Percentiles rank a stretch among this genome's conserved stretches.
These are phyloP conservation scores for Nephrotoma guestfalica DNA, from an alignment of 2,888 invertebrate species.

Conservation along the genomic window DNA sequence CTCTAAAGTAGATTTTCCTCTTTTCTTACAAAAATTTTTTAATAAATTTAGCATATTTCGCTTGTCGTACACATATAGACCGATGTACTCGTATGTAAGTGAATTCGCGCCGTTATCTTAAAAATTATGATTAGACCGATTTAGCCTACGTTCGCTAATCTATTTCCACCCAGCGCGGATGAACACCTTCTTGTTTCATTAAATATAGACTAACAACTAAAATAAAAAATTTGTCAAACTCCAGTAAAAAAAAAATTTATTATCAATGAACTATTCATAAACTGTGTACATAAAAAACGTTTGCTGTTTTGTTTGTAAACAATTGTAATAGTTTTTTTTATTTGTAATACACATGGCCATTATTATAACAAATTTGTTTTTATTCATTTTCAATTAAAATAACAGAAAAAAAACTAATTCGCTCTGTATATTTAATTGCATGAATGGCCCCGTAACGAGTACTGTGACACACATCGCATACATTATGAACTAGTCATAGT, in stretches of 20 bases:
- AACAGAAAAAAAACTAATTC: neutral
- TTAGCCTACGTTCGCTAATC: neutral
- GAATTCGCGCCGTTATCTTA: neutral
- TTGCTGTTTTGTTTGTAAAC: neutral
- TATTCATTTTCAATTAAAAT: neutral
- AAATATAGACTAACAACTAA: neutral
- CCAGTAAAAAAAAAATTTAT: neutral
- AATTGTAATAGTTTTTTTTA: neutral
- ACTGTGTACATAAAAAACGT: neutral
- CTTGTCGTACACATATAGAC: neutral
- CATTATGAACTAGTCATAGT: neutral
- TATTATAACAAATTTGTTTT: neutral
- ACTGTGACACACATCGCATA: neutral
- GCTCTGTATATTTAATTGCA: neutral
- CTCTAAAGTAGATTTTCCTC: neutral
- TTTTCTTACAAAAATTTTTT: neutral
- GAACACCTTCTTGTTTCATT: neutral
- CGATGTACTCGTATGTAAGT: neutral
- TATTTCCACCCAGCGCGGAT: neutral
- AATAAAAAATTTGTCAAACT: neutral
- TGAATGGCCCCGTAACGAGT: neutral
- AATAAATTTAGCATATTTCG: neutral
- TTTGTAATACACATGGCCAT: neutral
- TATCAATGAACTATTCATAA: neutral
- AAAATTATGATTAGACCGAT: neutral